Conservation (phyloP, 2,797 vertebrate species). For the Rallus crepitans region DNA sequence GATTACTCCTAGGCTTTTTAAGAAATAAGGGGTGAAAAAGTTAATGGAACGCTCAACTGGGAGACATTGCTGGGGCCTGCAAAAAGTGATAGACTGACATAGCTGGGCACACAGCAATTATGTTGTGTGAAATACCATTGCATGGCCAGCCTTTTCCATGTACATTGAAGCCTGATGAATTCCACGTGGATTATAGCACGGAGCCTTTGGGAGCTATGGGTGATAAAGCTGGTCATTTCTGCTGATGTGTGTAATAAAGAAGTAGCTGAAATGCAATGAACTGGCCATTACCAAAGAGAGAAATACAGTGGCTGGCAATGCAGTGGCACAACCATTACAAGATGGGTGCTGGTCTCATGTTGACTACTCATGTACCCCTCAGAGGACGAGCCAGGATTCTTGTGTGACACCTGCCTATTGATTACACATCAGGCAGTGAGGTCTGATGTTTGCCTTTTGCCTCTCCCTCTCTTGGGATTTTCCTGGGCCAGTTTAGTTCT, state of each 20-base stretch:
- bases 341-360: not conserved
- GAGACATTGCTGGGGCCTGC: conserved; percentile 3
- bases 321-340: not conserved
- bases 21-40: conserved; percentile 55
- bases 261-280: not conserved
- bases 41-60: conserved; percentile 57
- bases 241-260: not conserved
- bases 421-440: not conserved
- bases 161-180: not conserved
- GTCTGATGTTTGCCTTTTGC: not conserved
- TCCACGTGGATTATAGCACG: not conserved
- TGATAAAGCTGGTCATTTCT: not conserved
- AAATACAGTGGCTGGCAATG: not conserved
- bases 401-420: not conserved
- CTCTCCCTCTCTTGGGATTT: not conserved
- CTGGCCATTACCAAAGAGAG: not conserved
- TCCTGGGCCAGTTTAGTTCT: not conserved
- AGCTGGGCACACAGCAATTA: not conserved
- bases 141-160: not conserved
- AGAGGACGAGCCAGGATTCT: not conserved
- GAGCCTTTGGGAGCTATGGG: not conserved
- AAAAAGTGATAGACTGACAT: conserved; percentile 40
- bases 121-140: not conserved
- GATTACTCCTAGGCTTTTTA: conserved; percentile 30
- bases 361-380: not conserved